A percentile compares a stretch with the other conserved stretches of the same genome.
These are phyloP conservation scores for Julus scandinavius DNA, from an alignment of 2,888 invertebrate genomes.

Conservation along the genomic window DNA sequence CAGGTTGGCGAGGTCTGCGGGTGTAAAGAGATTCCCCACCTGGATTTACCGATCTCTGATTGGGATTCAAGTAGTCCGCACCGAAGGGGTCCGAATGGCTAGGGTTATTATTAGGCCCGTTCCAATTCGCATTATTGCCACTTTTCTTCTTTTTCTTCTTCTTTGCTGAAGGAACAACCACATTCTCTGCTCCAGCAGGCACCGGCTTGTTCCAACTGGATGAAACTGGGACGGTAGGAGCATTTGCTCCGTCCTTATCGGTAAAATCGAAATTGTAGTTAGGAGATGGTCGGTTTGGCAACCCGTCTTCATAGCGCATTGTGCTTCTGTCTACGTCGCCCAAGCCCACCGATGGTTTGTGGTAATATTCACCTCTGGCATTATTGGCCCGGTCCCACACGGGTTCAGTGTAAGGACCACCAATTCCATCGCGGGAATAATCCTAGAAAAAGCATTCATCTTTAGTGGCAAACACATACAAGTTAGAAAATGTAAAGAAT, in stretches of 20 bases:
- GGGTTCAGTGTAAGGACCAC: background rate
- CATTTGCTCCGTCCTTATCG: background rate
- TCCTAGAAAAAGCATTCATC: constrained; percentile 18
- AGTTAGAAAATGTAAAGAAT: background rate
- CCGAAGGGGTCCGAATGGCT: background rate
- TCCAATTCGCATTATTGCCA: background rate
- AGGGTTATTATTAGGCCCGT: background rate
- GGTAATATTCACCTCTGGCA: background rate
- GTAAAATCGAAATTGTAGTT: constrained; percentile 30
- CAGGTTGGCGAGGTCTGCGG: background rate
- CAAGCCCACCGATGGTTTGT: background rate
- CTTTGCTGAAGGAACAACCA: background rate
- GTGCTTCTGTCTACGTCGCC: background rate
- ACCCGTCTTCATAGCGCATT: background rate
- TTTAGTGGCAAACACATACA: background rate
- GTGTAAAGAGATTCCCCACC: background rate
- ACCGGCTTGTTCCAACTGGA: background rate
- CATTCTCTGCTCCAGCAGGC: background rate
- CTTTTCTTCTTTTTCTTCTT: background rate
- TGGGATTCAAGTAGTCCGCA: background rate
- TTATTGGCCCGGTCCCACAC: background rate
- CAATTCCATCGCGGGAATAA: background rate
- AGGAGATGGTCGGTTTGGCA: background rate
- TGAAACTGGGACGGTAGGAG: background rate
- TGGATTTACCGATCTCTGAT: background rate